These are phyloP conservation scores for Leptestheria dahalacensis DNA, from an alignment of 1,140 invertebrate genomes.

Conservation along the genomic window DNA sequence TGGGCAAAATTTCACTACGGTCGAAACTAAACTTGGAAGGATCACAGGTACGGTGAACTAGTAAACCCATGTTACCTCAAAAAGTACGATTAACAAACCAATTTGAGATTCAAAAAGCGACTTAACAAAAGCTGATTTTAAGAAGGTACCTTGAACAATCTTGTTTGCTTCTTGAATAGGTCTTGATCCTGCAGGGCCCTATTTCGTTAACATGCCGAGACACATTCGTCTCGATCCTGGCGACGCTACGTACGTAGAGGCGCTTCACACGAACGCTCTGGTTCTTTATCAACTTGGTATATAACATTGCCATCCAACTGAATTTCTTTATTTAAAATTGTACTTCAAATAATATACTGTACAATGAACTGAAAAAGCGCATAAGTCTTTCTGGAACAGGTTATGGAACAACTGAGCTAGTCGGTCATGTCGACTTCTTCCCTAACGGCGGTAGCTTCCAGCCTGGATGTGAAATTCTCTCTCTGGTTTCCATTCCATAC, in stretches of 20 bases:
- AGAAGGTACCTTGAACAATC: too few species aligned
- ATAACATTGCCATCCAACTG: neutral
- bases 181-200: neutral
- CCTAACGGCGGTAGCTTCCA: conserved; percentile 7
- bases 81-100: neutral
- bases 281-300: neutral
- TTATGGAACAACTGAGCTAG: neutral
- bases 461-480: conserved; percentile 7
- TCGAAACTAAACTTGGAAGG: too few species aligned
- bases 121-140: too few species aligned
- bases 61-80: too few species aligned
- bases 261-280: neutral
- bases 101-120: neutral
- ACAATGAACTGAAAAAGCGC: too few species aligned
- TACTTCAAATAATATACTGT: too few species aligned
- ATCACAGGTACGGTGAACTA: neutral
- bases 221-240: neutral
- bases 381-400: too few species aligned
- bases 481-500: neutral
- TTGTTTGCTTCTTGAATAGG: neutral
- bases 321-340: neutral
- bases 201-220: neutral
- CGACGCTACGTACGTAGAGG: neutral
- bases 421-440: conserved; percentile 9
- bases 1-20: neutral